Evolutionary conservation across 1,140 invertebrate species (phyloP), one percentile per base, ranked within the genome.

Genomic region (Drosophila ambigua): DNA sequence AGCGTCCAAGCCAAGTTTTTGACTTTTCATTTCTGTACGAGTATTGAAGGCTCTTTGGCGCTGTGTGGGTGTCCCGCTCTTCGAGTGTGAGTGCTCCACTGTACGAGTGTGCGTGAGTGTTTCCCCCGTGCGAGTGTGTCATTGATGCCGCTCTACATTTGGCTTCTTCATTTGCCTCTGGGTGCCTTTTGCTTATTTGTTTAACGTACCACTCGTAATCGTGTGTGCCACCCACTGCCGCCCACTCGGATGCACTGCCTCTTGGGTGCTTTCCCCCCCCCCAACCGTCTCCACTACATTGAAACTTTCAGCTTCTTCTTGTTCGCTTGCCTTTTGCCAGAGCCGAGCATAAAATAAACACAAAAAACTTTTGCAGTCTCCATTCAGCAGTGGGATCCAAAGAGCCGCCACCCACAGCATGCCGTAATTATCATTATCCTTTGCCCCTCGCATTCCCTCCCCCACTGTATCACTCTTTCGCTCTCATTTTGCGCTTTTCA

Each of bases 351-450:
- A 82, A 87, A 88, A 85, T 78, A 87, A 88, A 88, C 62, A 82
- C 79, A 87, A 88, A 80, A 85, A 85, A 50, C 31, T 72, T 85
- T 87, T 78, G 58, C 83, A 87, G 79, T 62, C 78, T 85, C 73
- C 73, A 77, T 82, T 87, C 74, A 82, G 73, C 26, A 60, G 65
- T 44, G 41, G 73, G 53, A 63, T 39, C 11, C 35, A 13, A 39
- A 59, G 60, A 46, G 44, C 54, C 9, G n/a, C 41, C 2, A 15
- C 46, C 35, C 41, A 9, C 20, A 59, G 15, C 51, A 63, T 77
- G 71, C 68, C 74, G 71, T 87, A 82, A 87, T 87, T 87, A 87
- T 88, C 82, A 82, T 87, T 87, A 88, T 88, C 83, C 82, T 78
- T 61, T 68, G 16, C 26, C 26, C n/a, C 15, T 15, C 24, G n/a